A percentile compares a stretch with the other conserved stretches of the same genome.
phyloP scores from a whole-genome alignment of 2,797 vertebrate genomes.

The Micropoecilia bifurca region DNA sequence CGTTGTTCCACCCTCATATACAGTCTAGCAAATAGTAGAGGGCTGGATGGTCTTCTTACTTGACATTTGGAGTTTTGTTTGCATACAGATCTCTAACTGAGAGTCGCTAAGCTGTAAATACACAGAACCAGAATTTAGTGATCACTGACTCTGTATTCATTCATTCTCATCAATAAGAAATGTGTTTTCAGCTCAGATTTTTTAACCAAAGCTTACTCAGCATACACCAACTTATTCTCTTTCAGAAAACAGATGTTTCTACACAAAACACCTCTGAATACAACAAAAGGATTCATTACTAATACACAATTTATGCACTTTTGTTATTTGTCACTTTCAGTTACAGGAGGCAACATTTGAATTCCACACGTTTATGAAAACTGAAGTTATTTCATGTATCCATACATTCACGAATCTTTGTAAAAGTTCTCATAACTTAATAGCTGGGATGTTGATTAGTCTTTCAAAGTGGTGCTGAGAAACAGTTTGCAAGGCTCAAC shows the following conservation, averaged over 20 bases:
- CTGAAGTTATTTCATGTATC: neutral
- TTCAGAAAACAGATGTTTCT: neutral
- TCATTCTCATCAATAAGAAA: neutral
- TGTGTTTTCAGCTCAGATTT: neutral
- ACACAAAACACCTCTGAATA: neutral
- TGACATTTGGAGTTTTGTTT: neutral
- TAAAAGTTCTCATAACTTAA: neutral
- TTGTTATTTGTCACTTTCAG: neutral
- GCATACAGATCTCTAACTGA: neutral
- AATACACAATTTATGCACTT: neutral
- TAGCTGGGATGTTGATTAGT: neutral
- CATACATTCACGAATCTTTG: neutral
- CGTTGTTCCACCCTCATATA: neutral
- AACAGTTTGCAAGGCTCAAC: neutral
- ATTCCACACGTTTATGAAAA: neutral
- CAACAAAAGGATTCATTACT: neutral
- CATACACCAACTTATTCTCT: neutral
- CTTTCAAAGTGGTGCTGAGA: neutral
- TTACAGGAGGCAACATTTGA: neutral
- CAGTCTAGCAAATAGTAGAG: neutral
- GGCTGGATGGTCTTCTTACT: neutral
- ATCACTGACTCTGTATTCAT: neutral
- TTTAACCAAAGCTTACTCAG: neutral
- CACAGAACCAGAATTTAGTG: neutral
- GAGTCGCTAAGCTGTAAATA: neutral